phyloP scores from a whole-genome alignment of 2,888 invertebrate genomes.

The Tridacna crocea region DNA sequence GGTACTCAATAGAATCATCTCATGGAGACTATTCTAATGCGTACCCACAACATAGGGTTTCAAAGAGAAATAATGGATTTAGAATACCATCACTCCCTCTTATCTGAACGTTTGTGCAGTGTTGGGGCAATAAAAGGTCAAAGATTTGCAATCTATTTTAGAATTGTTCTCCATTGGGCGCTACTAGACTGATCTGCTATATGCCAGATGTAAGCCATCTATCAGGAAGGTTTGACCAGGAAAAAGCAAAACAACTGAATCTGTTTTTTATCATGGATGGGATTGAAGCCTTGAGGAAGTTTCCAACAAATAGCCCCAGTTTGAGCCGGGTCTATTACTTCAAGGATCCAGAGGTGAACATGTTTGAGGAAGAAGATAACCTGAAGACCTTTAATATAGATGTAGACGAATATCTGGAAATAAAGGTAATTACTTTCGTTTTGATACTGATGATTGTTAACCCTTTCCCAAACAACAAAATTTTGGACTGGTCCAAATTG shows the following conservation, averaged over 20 bases:
- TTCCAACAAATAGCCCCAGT: conserved; percentile 39
- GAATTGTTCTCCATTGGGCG: conserved; percentile 28
- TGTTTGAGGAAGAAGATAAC: conserved; percentile 66
- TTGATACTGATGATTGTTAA: not conserved
- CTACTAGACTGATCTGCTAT: conserved; percentile 73
- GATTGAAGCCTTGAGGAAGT: conserved; percentile 67
- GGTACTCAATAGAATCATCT: too few relatives aligned
- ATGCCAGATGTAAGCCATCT: conserved; percentile 70
- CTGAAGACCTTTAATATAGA: conserved; percentile 67
- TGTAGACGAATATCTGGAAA: conserved; percentile 64
- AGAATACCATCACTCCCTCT: too few relatives aligned
- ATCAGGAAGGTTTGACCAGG: conserved; percentile 49
- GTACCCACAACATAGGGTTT: too few relatives aligned
- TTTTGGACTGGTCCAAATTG: too few relatives aligned
- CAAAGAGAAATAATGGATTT: too few relatives aligned
- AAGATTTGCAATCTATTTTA: conserved; percentile 5
- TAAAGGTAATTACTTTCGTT: conserved; percentile 65
- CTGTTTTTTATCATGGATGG: conserved; percentile 82
- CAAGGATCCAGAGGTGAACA: conserved; percentile 75
- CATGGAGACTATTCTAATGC: too few relatives aligned
- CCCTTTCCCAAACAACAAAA: not conserved
- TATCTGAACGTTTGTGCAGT: too few relatives aligned
- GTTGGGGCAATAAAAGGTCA: too few relatives aligned
- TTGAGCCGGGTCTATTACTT: conserved; percentile 77
- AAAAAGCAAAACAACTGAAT: conserved; percentile 63